Conservation (phyloP, 2,888 invertebrate species). For the Phyto melanocephala region DNA sequence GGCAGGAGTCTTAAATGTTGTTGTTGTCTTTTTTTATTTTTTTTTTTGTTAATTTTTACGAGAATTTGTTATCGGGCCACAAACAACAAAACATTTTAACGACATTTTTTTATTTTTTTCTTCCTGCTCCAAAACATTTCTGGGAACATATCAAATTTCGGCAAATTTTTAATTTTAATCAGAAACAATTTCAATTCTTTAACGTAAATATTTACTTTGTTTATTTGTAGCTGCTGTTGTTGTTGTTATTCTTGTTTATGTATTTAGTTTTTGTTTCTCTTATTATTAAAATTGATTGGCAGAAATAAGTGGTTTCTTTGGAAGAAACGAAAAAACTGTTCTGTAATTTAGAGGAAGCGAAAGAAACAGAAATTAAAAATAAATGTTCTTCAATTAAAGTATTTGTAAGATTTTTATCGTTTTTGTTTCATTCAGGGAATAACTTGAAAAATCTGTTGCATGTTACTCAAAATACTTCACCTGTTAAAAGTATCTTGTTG, state of each 20-base stretch:
- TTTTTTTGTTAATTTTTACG: background rate
- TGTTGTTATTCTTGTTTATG: slow-evolving; percentile 1
- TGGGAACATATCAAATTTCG: slow-evolving; percentile 63
- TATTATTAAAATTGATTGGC: slow-evolving; percentile 50
- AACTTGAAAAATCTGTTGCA: background rate
- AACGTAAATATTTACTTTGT: background rate
- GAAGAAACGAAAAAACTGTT: background rate
- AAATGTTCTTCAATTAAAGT: slow-evolving; percentile 27
- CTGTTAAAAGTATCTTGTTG: background rate
- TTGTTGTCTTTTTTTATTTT: background rate
- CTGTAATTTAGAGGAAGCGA: background rate
- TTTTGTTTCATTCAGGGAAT: background rate
- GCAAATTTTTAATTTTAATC: slow-evolving; percentile 47
- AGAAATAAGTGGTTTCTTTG: slow-evolving; percentile 18
- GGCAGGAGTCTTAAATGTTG: background rate
- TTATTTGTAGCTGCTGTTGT: background rate
- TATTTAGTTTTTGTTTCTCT: slow-evolving; percentile 1
- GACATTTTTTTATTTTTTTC: slow-evolving; percentile 56
- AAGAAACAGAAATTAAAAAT: background rate
- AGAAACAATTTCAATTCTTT: slow-evolving; percentile 47
- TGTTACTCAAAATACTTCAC: background rate
- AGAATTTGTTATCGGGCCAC: slow-evolving; percentile 42
- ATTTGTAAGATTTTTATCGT: background rate
- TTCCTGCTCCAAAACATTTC: slow-evolving; percentile 56
- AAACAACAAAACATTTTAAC: slow-evolving; percentile 53